Evolutionary conservation across 2,888 invertebrate species (phyloP).

Genomic region (Seladonia tumulorum): DNA sequence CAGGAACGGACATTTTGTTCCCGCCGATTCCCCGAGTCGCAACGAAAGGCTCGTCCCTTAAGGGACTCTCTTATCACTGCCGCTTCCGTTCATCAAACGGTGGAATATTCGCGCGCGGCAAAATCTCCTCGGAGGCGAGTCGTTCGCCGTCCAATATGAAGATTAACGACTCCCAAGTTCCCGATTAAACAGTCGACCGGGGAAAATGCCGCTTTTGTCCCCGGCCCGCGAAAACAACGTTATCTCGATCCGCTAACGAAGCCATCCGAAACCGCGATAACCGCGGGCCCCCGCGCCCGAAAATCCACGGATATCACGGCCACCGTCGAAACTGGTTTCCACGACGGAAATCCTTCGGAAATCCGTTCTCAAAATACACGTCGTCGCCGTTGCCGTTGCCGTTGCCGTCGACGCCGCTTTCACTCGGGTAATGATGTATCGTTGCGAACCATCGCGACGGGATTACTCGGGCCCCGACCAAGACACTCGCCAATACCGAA

Average conservation of each 20-base stretch:
- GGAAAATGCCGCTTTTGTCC: constrained; percentile 45
- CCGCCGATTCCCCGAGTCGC: not conserved
- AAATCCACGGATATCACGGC: not conserved
- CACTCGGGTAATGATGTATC: constrained; percentile 43
- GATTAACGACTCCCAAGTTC: constrained; percentile 56
- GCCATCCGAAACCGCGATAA: constrained; percentile 52
- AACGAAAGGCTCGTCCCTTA: not conserved
- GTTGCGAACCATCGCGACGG: constrained; percentile 33
- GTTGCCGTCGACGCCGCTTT: not conserved
- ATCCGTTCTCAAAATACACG: constrained; percentile 16
- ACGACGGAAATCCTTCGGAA: constrained; percentile 24
- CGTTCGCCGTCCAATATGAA: constrained; percentile 48
- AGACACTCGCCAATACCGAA: constrained; percentile 38
- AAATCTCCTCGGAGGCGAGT: constrained; percentile 32
- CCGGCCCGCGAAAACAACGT: constrained; percentile 35
- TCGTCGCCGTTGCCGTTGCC: no score
- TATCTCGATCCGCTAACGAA: constrained; percentile 64
- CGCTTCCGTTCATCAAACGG: constrained; percentile 22
- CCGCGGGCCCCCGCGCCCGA: not conserved
- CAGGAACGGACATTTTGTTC: not conserved
- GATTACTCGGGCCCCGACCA: constrained; percentile 25
- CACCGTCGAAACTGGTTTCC: constrained; percentile 17
- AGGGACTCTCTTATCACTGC: not conserved
- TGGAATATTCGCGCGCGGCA: not conserved
- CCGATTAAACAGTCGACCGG: constrained; percentile 46